Evolutionary conservation across 2,113 vertebrate species (phyloP).

Genomic region (Rafetus swinhoei): DNA sequence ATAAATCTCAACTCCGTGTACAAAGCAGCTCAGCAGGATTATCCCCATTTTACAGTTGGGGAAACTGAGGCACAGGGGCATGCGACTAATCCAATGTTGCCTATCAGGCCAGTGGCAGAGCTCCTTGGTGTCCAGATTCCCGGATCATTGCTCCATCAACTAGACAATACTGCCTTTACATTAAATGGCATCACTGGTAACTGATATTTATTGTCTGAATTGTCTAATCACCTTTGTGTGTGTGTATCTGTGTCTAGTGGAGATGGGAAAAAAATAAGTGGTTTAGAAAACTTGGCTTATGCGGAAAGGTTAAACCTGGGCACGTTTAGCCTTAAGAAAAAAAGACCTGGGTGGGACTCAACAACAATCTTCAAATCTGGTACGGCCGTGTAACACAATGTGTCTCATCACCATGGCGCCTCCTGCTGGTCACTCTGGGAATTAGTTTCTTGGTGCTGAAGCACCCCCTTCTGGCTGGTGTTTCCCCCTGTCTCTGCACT

Average conservation of each 20-base stretch:
- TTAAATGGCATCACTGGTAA: background rate
- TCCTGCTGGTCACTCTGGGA: no score
- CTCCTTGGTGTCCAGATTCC: background rate
- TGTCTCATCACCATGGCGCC: no score
- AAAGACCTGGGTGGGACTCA: background rate
- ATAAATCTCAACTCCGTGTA: background rate
- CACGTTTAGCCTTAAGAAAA: background rate
- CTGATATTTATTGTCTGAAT: background rate
- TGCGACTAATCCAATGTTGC: background rate
- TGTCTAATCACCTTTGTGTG: background rate
- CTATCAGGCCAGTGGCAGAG: background rate
- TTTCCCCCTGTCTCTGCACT: no score
- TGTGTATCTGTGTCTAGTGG: background rate
- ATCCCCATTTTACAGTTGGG: background rate
- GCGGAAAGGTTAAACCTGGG: background rate
- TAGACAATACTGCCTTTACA: background rate
- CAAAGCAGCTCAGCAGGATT: background rate
- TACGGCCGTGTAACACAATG: background rate
- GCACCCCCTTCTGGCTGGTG: no score
- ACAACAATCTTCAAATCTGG: background rate
- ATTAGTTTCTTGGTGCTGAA: no score
- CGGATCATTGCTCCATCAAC: background rate
- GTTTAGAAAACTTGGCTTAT: background rate
- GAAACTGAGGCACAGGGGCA: background rate
- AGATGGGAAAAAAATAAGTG: background rate